phyloP scores from a whole-genome alignment of 2,888 invertebrate genomes.

The Eumacrocentrus americanus region DNA sequence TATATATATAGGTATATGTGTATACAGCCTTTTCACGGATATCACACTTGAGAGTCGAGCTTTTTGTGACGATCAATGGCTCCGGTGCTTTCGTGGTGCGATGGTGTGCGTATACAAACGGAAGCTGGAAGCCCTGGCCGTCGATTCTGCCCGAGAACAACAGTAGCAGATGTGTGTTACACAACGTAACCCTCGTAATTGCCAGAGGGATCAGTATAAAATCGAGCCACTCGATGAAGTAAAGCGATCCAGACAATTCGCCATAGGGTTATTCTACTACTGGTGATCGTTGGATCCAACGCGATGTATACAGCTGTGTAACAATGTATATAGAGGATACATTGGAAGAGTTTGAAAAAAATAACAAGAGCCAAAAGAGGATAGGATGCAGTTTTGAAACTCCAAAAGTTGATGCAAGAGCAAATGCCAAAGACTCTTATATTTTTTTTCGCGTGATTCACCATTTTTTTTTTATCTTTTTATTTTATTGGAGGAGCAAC shows the following conservation, averaged over 20 bases:
- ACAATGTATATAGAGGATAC: background rate
- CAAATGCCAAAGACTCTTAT: slow-evolving; percentile 13
- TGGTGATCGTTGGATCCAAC: background rate
- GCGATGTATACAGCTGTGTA: background rate
- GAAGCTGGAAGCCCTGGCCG: background rate
- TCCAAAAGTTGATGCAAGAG: slow-evolving; percentile 34
- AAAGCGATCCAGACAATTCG: background rate
- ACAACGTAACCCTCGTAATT: background rate
- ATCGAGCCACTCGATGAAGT: slow-evolving; percentile 6
- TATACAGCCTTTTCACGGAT: slow-evolving; percentile 4
- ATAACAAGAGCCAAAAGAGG: background rate
- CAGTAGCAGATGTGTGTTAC: slow-evolving; percentile 12
- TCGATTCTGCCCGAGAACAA: background rate
- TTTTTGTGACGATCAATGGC: slow-evolving; percentile 18
- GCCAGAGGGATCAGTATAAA: slow-evolving; percentile 11
- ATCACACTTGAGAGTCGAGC: slow-evolving; percentile 1
- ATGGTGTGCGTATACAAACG: slow-evolving; percentile 4
- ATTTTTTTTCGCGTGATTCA: background rate
- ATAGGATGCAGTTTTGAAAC: slow-evolving; percentile 10
- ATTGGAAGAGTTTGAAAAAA: background rate
- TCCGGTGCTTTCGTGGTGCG: background rate
- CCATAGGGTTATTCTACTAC: no score
- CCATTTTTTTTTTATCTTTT: background rate
- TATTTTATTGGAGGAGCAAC: background rate
- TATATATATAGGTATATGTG: background rate